phyloP scores from a whole-genome alignment of 1,140 invertebrate genomes.

The Brachionus asplanchnoidis region DNA sequence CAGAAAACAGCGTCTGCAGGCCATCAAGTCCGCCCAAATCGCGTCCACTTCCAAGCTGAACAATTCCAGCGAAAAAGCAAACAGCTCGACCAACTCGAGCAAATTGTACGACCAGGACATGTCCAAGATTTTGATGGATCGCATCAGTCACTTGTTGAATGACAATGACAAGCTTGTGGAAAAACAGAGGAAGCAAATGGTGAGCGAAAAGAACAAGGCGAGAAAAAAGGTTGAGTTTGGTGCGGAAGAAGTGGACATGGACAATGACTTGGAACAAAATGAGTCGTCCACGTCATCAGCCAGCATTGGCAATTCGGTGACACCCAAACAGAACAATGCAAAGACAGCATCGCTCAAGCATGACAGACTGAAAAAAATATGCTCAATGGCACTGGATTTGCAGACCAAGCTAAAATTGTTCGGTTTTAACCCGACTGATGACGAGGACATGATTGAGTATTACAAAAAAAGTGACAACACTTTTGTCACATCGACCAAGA shows the following conservation, averaged over 20 bases:
- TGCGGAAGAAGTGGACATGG: neutral
- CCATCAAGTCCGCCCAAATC: neutral
- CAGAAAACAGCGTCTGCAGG: constrained; percentile 19
- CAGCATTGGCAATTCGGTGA: neutral
- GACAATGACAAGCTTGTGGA: constrained; percentile 35
- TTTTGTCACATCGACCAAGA: constrained; percentile 7
- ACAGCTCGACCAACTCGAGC: constrained; percentile 10
- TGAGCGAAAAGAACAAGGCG: neutral
- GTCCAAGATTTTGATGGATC: constrained; percentile 26
- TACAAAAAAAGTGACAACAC: neutral
- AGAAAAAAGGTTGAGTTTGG: constrained; percentile 11
- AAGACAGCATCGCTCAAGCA: neutral
- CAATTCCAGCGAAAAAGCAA: neutral
- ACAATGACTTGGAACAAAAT: neutral
- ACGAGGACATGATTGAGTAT: constrained; percentile 19
- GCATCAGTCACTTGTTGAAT: constrained; percentile 33
- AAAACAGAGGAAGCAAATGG: neutral
- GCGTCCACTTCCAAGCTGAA: neutral
- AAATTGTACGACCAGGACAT: constrained; percentile 25
- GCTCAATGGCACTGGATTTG: constrained; percentile 38
- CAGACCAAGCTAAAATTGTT: constrained; percentile 34
- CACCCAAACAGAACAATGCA: neutral
- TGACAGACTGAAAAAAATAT: constrained; percentile 31
- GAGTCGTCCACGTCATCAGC: neutral
- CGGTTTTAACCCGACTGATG: constrained; percentile 27